Conservation (phyloP, 2,888 invertebrate species). For the Synergus umbraculus region DNA sequence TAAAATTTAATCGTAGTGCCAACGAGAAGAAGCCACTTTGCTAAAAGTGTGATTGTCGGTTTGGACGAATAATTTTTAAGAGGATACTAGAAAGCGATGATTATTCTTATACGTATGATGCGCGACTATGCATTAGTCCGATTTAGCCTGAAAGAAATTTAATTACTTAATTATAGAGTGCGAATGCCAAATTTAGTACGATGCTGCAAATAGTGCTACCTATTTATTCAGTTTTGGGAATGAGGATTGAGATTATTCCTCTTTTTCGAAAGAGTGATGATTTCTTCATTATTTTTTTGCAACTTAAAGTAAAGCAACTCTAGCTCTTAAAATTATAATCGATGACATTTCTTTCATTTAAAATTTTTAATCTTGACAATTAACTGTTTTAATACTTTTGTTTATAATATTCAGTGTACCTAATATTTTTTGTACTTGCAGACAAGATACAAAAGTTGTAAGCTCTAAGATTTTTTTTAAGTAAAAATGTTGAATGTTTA, state of each 20-base stretch:
- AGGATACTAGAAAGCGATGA: conserved; percentile 49
- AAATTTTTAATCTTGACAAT: background rate
- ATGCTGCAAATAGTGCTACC: conserved; percentile 22
- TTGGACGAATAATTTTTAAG: conserved; percentile 46
- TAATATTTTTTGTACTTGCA: conserved; percentile 6
- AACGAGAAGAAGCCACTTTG: conserved; percentile 34
- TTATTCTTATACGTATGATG: conserved; percentile 52
- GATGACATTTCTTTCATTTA: background rate
- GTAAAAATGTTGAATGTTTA: background rate
- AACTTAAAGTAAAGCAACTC: background rate
- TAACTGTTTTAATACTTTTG: background rate
- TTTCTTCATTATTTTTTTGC: background rate
- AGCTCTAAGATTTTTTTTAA: background rate
- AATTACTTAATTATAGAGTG: conserved; percentile 15
- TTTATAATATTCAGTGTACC: background rate
- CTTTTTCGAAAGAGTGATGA: conserved; percentile 2
- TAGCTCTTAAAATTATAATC: background rate
- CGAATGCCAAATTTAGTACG: conserved; percentile 23
- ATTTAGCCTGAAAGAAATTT: conserved; percentile 21
- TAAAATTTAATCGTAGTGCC: conserved; percentile 37
- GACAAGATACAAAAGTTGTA: background rate
- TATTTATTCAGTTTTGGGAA: conserved; percentile 33
- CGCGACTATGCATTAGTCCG: conserved; percentile 28
- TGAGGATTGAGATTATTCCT: background rate
- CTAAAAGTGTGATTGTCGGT: conserved; percentile 29